Percentiles rank a stretch among this genome's conserved stretches.
Conservation (phyloP, 1,140 invertebrate species). For the Trichonephila clavipes region DNA sequence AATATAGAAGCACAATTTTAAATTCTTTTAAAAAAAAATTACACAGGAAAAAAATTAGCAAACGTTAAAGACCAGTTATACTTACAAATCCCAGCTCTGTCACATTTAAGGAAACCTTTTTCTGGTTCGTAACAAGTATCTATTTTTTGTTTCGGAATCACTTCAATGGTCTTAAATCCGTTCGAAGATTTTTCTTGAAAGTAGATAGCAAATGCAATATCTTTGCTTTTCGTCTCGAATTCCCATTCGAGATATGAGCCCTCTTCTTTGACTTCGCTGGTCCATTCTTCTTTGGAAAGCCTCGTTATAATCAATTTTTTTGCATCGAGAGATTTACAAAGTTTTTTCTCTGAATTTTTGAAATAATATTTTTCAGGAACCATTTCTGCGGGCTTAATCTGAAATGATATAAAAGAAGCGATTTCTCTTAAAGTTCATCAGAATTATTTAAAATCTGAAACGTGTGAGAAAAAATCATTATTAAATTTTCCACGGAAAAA, state of each 20-base stretch:
- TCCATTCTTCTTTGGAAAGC: neutral
- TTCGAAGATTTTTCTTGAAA: neutral
- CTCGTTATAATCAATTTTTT: neutral
- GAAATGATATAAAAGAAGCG: constrained; percentile 60
- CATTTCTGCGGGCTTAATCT: constrained; percentile 89
- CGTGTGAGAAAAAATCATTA: no score
- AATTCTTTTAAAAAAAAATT: no score
- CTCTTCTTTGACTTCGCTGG: neutral
- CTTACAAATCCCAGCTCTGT: constrained; percentile 37
- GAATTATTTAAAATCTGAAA: no score
- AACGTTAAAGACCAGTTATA: neutral
- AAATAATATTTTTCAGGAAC: constrained; percentile 88
- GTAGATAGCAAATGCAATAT: neutral
- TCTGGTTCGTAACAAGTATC: constrained; percentile 30
- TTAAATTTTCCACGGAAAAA: no score
- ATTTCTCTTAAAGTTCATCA: neutral
- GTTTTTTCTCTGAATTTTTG: constrained; percentile 78
- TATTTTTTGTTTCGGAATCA: constrained; percentile 28
- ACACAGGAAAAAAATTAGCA: no score
- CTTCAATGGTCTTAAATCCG: neutral
- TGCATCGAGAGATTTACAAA: neutral
- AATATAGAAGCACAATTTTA: no score
- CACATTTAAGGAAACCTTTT: constrained; percentile 19
- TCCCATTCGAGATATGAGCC: constrained; percentile 22
- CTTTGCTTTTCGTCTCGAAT: constrained; percentile 18